Evolutionary conservation across 2,888 invertebrate genomes (phyloP), one percentile per base, ranked within the genome.

Genomic region (Marronus borbonicus): DNA sequence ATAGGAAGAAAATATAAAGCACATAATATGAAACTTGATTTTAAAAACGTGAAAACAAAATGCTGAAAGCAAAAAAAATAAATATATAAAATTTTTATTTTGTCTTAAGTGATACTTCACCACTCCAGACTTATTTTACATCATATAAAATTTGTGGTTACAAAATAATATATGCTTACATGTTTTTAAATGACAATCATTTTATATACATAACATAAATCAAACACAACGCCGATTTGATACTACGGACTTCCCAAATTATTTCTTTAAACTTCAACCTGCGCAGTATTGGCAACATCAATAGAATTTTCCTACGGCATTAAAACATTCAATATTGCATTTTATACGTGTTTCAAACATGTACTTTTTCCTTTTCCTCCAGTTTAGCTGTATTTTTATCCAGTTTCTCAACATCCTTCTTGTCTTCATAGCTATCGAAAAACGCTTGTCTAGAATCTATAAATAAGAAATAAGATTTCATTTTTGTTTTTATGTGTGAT

Each of bases 371-470:
- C 7, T 44, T 74, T 4, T 60, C 49, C 55, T 74, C 72, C 10
- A 39, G 24, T 44, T 3, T 58, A 1, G 36, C 36, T 68, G 68
- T 44, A 17, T 44, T 77, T 44, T 76, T 75, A n/a, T 78, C 74
- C 52, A 77, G 36, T 55, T 80, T 80, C n/a, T 83, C 81, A 68
- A 81, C 64, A 72, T 83, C 83, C 62, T 83, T 82, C 66, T 82
- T 77, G 58, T 83, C 82, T 64, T 84, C 83, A 14, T 83, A 78
- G 77, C 81, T 81, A 75, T 86, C 85, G 31, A 85, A 80, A 78
- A 86, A 85, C 49, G 86, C 84, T 80, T 84, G 82, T 58, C 86
- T 83, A 28, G 86, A 85, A 79, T 84, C 87, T 87, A 81, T 79
- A 84, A 84, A 80, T 69, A 69, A 76, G 78, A 17, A 14, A 44